Conservation (phyloP, 2,113 vertebrate genomes). For the cat (Felis catus) region F.catus_Fca126_mat1.0 CM031415.1:107431001-107431500, state of each 20-base stretch:
- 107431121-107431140: neutral
- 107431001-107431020: neutral
- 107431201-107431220: neutral
- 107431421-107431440: neutral
- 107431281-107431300: accelerated
- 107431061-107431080: neutral
- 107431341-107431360: neutral
- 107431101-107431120: neutral
- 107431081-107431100: neutral
- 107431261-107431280: neutral
- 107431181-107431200: neutral
- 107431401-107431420: slow-evolving; percentile 54
- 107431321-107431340: neutral
- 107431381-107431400: slow-evolving; percentile 60
- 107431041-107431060: neutral
- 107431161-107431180: neutral
- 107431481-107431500: neutral
- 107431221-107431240: slow-evolving; percentile 12
- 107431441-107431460: accelerated
- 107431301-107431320: neutral
- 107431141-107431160: neutral
- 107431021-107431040: neutral
- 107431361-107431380: slow-evolving; percentile 54
- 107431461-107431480: neutral
- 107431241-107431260: slow-evolving; percentile 41